Percentiles rank a stretch among this genome's conserved stretches.
phyloP scores from a whole-genome alignment of 2,113 vertebrate genomes.

The Aspidoscelis tigris region DNA sequence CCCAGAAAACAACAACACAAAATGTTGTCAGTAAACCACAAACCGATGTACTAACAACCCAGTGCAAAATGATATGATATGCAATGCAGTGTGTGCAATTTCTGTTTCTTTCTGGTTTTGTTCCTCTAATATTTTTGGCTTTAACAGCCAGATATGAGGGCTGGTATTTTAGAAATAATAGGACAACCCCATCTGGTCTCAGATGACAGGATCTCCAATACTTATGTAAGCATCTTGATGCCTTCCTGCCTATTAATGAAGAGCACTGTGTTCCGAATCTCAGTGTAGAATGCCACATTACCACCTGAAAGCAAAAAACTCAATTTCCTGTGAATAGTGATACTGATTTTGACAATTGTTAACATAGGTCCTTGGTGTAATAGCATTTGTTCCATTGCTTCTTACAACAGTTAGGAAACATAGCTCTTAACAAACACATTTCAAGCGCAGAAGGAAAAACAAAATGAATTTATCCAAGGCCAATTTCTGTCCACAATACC shows the following conservation, averaged over 20 bases:
- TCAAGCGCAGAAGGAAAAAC: not conserved
- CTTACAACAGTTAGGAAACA: not conserved
- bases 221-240: slow-evolving; percentile 53
- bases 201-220: slow-evolving; percentile 43
- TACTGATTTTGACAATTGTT: slow-evolving; percentile 45
- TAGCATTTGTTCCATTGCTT: not conserved
- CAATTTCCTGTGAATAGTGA: slow-evolving; percentile 28
- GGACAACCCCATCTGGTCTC: slow-evolving; percentile 42
- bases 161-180: slow-evolving; percentile 53
- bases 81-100: not conserved
- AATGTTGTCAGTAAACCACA: not conserved
- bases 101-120: slow-evolving; percentile 37
- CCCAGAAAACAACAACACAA: not conserved
- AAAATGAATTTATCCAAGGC: not conserved
- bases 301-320: slow-evolving; percentile 48
- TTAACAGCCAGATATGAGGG: slow-evolving; percentile 11
- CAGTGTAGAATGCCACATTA: slow-evolving; percentile 27
- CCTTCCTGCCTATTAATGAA: slow-evolving; percentile 56
- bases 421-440: not conserved
- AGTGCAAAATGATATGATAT: not conserved
- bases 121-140: not conserved
- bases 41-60: slow-evolving; percentile 1
- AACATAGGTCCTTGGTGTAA: slow-evolving; percentile 31
- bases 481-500: not conserved
- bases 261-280: slow-evolving; percentile 48